Percentiles rank a stretch among this genome's conserved stretches.
These are phyloP conservation scores for Melinaea menophilus DNA, from an alignment of 2,888 invertebrate genomes.

Conservation along the genomic window DNA sequence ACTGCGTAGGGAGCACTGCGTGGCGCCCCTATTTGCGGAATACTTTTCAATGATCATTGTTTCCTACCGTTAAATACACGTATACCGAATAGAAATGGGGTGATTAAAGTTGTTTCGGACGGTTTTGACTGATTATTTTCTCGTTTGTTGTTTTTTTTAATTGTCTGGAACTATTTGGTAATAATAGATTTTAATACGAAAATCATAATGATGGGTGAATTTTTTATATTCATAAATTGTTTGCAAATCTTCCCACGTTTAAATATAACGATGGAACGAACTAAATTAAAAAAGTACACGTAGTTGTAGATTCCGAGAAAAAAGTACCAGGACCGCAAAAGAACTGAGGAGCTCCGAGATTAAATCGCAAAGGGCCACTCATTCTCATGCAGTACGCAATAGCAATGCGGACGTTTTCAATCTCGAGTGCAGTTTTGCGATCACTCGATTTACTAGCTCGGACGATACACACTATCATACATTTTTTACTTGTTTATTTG, in stretches of 20 bases:
- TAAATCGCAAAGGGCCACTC: constrained; percentile 57
- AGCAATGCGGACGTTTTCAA: constrained; percentile 47
- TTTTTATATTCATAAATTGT: background rate
- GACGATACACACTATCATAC: background rate
- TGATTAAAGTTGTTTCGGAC: constrained; percentile 34
- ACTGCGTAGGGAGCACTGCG: constrained; percentile 49
- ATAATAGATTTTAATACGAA: too few species aligned
- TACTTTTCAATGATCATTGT: constrained; percentile 70
- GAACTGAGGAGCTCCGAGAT: constrained; percentile 51
- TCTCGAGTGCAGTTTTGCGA: constrained; percentile 42
- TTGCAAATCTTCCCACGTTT: constrained; percentile 30
- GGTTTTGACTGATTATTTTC: constrained; percentile 32
- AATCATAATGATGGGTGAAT: too few species aligned
- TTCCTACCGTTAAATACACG: constrained; percentile 44
- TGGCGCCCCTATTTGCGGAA: constrained; percentile 64
- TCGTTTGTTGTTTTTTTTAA: constrained; percentile 25
- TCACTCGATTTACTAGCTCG: constrained; percentile 10
- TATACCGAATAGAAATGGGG: constrained; percentile 40
- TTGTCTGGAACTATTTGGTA: constrained; percentile 22
- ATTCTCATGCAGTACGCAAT: constrained; percentile 52
- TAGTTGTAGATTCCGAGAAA: constrained; percentile 38
- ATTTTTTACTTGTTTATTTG: background rate
- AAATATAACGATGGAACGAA: constrained; percentile 32
- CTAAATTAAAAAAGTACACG: constrained; percentile 26
- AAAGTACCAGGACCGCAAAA: constrained; percentile 47